Evolutionary conservation across 2,888 invertebrate genomes (phyloP).

Genomic region (Thalpophila matura): DNA sequence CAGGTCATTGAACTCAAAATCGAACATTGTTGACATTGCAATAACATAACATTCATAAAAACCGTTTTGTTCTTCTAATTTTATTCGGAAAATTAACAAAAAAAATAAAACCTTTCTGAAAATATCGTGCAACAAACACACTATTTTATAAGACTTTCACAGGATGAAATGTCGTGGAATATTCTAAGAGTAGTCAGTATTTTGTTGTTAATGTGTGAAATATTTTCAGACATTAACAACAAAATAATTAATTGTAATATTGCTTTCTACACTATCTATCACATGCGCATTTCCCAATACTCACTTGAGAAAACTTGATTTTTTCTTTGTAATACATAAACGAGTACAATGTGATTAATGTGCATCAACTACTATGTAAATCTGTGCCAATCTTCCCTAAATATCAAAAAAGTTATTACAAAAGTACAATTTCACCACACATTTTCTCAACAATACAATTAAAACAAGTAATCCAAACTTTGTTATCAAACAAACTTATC

Average conservation of each 20-base stretch:
- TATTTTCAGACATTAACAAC: slow-evolving; percentile 17
- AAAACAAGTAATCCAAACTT: slow-evolving; percentile 2
- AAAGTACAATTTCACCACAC: neutral
- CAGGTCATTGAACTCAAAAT: slow-evolving; percentile 19
- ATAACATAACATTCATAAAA: too few species aligned
- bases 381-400: too few species aligned
- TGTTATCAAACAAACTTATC: slow-evolving; percentile 17
- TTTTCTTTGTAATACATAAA: too few species aligned
- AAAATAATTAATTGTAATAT: slow-evolving; percentile 27
- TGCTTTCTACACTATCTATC: slow-evolving; percentile 15
- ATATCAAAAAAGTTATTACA: too few species aligned
- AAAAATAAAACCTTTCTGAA: neutral
- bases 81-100: neutral
- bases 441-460: neutral
- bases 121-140: slow-evolving; percentile 36
- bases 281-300: too few species aligned
- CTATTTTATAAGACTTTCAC: slow-evolving; percentile 21
- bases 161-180: slow-evolving; percentile 26
- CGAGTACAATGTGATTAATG: too few species aligned
- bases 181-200: slow-evolving; percentile 11
- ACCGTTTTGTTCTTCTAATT: neutral
- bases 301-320: too few species aligned
- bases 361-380: too few species aligned
- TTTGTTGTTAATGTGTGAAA: slow-evolving; percentile 14
- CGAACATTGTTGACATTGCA: too few species aligned